A percentile compares a stretch with the other conserved stretches of the same genome.
Evolutionary conservation across 1,140 invertebrate genomes (phyloP).

Genomic region (Brachionus rubens): DNA sequence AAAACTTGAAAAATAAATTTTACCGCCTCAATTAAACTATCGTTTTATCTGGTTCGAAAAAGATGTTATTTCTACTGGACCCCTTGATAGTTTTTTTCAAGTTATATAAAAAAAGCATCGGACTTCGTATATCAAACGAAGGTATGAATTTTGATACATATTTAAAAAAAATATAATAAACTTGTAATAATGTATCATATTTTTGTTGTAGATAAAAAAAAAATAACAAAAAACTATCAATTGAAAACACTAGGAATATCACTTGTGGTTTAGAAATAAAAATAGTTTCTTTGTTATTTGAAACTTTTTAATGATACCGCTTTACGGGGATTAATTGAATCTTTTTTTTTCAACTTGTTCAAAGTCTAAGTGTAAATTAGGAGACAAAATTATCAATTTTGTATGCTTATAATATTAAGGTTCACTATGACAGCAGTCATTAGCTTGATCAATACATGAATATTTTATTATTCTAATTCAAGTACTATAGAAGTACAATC

Average conservation of each 20-base stretch:
- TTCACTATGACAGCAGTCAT: no score
- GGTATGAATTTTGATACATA: constrained; percentile 28
- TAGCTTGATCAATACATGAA: no score
- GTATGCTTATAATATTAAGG: no score
- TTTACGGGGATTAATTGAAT: no score
- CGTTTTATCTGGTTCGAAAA: neutral
- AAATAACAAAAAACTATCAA: constrained; percentile 16
- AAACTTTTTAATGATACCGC: no score
- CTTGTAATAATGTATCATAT: neutral
- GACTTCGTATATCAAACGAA: constrained; percentile 13
- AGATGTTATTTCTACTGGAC: neutral
- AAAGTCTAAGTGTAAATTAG: no score
- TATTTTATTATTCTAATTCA: no score
- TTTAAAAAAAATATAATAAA: no score
- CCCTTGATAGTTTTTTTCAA: constrained; percentile 42
- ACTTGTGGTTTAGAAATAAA: neutral
- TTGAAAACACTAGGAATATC: neutral
- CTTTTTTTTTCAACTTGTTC: no score
- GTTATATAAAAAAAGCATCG: constrained; percentile 18
- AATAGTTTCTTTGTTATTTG: neutral
- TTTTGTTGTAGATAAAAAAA: neutral
- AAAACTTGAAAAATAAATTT: neutral
- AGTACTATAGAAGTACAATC: no score
- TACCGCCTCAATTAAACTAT: constrained; percentile 35
- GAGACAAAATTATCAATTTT: no score